Conservation (phyloP, 1,140 invertebrate species). For the Eupristina koningsbergeri region DNA sequence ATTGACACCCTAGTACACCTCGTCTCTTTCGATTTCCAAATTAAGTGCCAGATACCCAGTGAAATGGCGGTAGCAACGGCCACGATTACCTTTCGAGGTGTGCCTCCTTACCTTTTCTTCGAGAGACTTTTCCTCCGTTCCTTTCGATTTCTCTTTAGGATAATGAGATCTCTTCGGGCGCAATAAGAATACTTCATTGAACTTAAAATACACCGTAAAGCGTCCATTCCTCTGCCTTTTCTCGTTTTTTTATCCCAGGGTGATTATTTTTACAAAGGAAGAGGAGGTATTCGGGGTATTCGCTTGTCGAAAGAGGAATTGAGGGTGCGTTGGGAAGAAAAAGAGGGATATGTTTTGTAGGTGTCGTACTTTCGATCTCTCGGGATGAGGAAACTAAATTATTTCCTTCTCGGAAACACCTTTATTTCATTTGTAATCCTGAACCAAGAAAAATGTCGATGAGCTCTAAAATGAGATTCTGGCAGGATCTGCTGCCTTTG, state of each 20-base stretch:
- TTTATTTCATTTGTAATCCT: slow-evolving; percentile 43
- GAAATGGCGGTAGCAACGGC: neutral
- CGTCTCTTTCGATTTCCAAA: slow-evolving; percentile 35
- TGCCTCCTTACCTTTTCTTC: neutral
- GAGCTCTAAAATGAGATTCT: neutral
- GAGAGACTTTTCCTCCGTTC: slow-evolving; percentile 16
- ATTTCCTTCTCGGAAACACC: slow-evolving; percentile 42
- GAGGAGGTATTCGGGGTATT: neutral
- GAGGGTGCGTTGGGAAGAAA: neutral
- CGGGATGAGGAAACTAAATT: slow-evolving; percentile 30
- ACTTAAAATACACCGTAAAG: slow-evolving; percentile 44
- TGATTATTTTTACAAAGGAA: slow-evolving; percentile 16
- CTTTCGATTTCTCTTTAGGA: neutral
- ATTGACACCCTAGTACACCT: slow-evolving; percentile 15
- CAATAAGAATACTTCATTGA: slow-evolving; percentile 50
- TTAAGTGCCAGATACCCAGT: too few relatives aligned
- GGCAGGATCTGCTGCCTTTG: neutral
- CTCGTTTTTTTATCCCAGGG: neutral
- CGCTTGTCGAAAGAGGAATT: neutral
- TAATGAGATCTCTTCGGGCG: slow-evolving; percentile 50
- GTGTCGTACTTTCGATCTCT: slow-evolving; percentile 26
- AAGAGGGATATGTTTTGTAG: slow-evolving; percentile 17
- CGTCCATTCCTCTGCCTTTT: neutral
- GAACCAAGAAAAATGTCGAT: neutral
- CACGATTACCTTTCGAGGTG: slow-evolving; percentile 12